Evolutionary conservation across 2,888 invertebrate genomes (phyloP), one percentile per base, ranked within the genome.

Genomic region (Autographa gamma): DNA sequence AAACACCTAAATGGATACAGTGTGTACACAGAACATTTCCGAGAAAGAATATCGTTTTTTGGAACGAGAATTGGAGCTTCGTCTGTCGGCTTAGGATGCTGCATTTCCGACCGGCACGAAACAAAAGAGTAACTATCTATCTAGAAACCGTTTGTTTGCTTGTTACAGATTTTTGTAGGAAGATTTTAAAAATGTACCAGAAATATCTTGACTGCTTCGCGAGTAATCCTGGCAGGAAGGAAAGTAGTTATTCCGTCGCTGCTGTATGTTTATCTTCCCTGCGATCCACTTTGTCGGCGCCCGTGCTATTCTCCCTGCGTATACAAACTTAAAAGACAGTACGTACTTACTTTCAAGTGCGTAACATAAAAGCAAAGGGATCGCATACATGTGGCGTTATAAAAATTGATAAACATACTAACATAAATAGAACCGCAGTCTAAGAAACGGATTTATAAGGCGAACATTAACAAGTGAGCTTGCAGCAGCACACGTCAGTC

Each of bases 331-430:
- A 69, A 71, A 73, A 73, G 71, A 75, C 66, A 76, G 71, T 61
- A 64, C 52, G 60, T 80, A 79, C 75, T 78, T 70, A 76, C 73
- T 77, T 80, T 81, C 76, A 83, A 83, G 80, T 80, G 74, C 63
- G 72, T 67, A 76, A 79, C 80, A 83, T 79, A 68, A 77, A 80
- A 80, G 81, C 76, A 63, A 63, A 61, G 62, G 79, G 77, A 76
- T 68, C 73, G 81, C 82, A 86, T 48, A 48, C 48, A 48, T 74
- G 76, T 79, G 79, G 82, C 79, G 79, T 72, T 83, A 85, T 77
- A 85, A 86, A 86, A 85, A 83, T 79, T 81, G 64, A 77, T 85
- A 86, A 85, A 85, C 83, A 85, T 76, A 71, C 70, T 71, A 64
- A 75, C 80, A 74, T 69, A 84, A 84, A 84, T 84, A 84, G 83